Evolutionary conservation across 1,140 invertebrate genomes (phyloP), one percentile per base, ranked within the genome.

Genomic region (Lasioglossum albipes): DNA sequence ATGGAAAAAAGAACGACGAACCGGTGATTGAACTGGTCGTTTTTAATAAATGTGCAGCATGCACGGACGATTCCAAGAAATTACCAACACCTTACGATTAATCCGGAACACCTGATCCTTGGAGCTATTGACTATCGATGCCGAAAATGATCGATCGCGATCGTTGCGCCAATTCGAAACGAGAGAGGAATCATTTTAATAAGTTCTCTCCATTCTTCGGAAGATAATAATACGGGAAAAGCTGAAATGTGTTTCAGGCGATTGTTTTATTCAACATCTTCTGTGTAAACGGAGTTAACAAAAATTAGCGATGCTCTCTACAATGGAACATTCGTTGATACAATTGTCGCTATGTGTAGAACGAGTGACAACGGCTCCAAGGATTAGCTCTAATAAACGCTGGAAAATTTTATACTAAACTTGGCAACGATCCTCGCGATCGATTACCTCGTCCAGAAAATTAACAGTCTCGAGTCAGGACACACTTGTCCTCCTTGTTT

Each of bases 391-490:
- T 64, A 64, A 36, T 27, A 52, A 54, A 54, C 22, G 54, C 6
- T 65, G 5, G 1, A 7, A 5, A 16, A 42, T 12, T 31, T 2
- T 68, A 10, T 45, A 0, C 9, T 1, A 16, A 61, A 16, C 12
- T 16, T 10, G 9, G 16, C 52, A 54, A 20, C 6, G 6, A n/a
- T n/a, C 7, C 7, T n/a, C 20, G 20, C 20, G 18, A 57, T 57
- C 0, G 18, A 49, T 54, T 18, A 6, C 5, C 18, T 54, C 18
- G 52, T 20, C 0, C 3, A 18, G 27, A 36, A 2, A 12, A 1
- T 22, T 65, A 85, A 62, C 85, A 86, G 20, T 71, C 20, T 0
- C 68, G 54, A 0, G 31, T 16, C 1, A 62, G 45, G 9, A 86
- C 61, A 2, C 84, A 86, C 20, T 52, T 7, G 4, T 36, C 27